phyloP scores from a whole-genome alignment of 2,888 invertebrate genomes.

The Drosophila mayaguana region DNA sequence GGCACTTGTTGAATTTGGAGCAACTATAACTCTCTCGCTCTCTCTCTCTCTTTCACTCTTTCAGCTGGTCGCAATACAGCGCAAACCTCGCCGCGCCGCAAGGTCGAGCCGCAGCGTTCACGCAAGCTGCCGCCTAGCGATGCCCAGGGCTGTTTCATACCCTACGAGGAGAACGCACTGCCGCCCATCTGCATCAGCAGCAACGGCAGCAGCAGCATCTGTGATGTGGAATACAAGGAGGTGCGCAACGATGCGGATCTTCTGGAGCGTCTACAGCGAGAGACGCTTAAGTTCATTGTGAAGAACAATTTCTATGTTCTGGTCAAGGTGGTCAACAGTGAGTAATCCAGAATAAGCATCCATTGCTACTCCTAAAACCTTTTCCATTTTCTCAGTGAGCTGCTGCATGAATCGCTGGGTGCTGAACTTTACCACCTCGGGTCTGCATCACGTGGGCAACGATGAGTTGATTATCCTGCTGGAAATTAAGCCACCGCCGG shows the following conservation, averaged over 20 bases:
- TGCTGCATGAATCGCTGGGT: slow-evolving; percentile 90
- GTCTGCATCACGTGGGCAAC: slow-evolving; percentile 92
- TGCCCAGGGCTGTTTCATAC: slow-evolving; percentile 82
- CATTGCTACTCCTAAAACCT: neutral
- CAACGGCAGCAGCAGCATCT: slow-evolving; percentile 66
- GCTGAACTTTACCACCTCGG: slow-evolving; percentile 92
- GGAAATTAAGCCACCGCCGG: slow-evolving; percentile 88
- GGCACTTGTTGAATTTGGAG: neutral
- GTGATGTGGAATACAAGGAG: slow-evolving; percentile 82
- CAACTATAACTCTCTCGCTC: neutral
- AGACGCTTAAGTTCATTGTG: slow-evolving; percentile 90
- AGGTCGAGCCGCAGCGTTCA: slow-evolving; percentile 54
- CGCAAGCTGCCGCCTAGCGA: slow-evolving; percentile 79
- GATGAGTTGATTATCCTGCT: slow-evolving; percentile 92
- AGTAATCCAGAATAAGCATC: slow-evolving; percentile 79
- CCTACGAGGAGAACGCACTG: slow-evolving; percentile 85
- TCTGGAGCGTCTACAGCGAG: slow-evolving; percentile 87
- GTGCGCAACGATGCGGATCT: slow-evolving; percentile 86
- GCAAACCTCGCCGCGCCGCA: slow-evolving; percentile 70
- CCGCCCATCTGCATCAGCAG: slow-evolving; percentile 86
- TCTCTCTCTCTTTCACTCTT: neutral
- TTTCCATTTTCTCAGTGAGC: slow-evolving; percentile 87
- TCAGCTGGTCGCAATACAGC: slow-evolving; percentile 49
- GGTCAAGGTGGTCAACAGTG: slow-evolving; percentile 91
- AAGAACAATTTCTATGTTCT: slow-evolving; percentile 91